Base-by-base conservation (phyloP, 2,888 invertebrate genomes). In the Chrysodeixis includens region DNA sequence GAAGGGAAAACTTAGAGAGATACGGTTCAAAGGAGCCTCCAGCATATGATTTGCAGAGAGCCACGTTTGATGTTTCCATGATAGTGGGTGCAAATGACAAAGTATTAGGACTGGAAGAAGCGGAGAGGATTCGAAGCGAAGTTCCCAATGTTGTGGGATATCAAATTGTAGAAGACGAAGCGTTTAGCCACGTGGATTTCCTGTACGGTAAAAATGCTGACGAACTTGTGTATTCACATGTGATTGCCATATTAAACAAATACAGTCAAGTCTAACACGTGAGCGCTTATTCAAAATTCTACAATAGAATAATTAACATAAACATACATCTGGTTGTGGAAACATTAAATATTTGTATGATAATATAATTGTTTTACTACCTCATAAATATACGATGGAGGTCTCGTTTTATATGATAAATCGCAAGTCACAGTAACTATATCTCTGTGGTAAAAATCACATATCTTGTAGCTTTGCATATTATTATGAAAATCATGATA, bases 141-240 rank as follows among this genome's bases (percentile, higher is more conserved):
- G 52, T 74, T 12, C 52, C 60, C 1, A 74, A 74, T 56, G 65
- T 69, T 16, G 46, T 54, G n/a, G 20, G n/a, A 10, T 54, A 53
- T 20, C n/a, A 58, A 6, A 30, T 63, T 9, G 35, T 74, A 6
- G 12, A 59, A 3, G 56, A 58, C 32, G 10, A 69, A 1, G 14
- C 20, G 5, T 74, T 74, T 20, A 66, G 14, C 49, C 74, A 74
- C 14, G 0, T 56, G n/a, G 74, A 74, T 20, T 69, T 62, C n/a
- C 0, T 56, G 26, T 46, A 20, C 26, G 57, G 44, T 16, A 0
- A 0, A 0, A 54, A 69, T 56, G 74, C 69, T 14, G 3, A 61
- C 52, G 10, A 7, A 20, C 0, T 44, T 14, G 32, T 74, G 32
- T 74, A 74, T 58, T 35, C 26, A 32, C 56, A 40, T 60, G 14